A percentile compares a stretch with the other conserved stretches of the same genome.
Conservation (phyloP, 2,888 invertebrate genomes). For the Apamea sordens region DNA sequence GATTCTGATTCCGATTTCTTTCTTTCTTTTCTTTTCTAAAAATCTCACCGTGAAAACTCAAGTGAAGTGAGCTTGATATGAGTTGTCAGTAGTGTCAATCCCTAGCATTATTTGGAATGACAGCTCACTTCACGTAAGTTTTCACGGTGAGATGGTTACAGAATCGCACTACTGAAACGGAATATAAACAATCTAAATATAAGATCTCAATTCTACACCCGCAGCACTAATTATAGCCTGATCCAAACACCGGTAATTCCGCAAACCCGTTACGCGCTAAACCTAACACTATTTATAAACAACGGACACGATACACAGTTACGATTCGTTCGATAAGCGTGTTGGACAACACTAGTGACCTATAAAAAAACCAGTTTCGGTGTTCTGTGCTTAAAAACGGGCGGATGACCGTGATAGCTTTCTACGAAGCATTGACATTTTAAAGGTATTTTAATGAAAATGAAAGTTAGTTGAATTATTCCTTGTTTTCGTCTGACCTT, state of each 20-base stretch:
- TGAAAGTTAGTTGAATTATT: conserved; percentile 33
- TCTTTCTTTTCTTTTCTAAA: no score
- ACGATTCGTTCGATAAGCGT: conserved; percentile 20
- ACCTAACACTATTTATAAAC: conserved; percentile 26
- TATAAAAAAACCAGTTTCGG: conserved; percentile 41
- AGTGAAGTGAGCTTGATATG: no score
- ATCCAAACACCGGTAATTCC: conserved; percentile 13
- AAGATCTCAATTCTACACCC: not conserved
- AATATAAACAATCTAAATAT: not conserved
- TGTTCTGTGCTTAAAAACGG: conserved; percentile 12
- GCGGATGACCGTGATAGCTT: conserved; percentile 47
- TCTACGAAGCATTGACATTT: conserved; percentile 46
- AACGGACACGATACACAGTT: conserved; percentile 30
- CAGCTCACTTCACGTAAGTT: no score
- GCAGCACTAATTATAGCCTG: conserved; percentile 3
- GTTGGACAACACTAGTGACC: conserved; percentile 34
- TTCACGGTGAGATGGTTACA: no score
- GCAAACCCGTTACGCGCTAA: conserved; percentile 7
- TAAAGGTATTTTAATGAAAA: conserved; percentile 33
- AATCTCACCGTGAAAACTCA: no score
- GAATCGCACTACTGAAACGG: no score
- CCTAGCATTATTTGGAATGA: no score
- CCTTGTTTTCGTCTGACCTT: not conserved
- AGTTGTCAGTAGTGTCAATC: no score
- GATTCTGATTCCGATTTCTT: no score